Percentiles rank a stretch among this genome's conserved stretches.
Evolutionary conservation across 1,140 invertebrate genomes (phyloP).

Genomic region (Drosophila pectinifera): DNA sequence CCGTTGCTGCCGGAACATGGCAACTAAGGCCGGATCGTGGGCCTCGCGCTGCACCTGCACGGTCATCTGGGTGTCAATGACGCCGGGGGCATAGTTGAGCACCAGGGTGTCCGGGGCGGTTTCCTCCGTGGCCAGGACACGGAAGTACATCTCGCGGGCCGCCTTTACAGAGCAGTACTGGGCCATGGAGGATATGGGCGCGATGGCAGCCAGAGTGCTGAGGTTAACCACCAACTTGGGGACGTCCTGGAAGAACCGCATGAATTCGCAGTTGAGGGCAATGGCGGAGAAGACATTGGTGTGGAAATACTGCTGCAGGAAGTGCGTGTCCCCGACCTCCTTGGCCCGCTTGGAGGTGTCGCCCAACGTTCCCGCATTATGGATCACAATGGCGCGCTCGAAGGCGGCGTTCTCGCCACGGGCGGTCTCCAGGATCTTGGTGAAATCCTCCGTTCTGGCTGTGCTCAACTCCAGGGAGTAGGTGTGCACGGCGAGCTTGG

Average conservation of each 20-base stretch:
- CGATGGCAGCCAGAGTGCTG: conserved; percentile 92
- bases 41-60: conserved; percentile 87
- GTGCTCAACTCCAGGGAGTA: conserved; percentile 87
- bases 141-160: conserved; percentile 96
- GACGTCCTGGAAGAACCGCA: conserved; percentile 86
- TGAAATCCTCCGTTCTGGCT: conserved; percentile 55
- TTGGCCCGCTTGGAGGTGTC: conserved; percentile 88
- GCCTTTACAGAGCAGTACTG: conserved; percentile 95
- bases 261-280: conserved; percentile 91
- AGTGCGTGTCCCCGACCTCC: conserved; percentile 87
- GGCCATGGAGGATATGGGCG: conserved; percentile 90
- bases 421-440: conserved; percentile 51
- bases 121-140: conserved; percentile 92
- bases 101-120: conserved; percentile 88
- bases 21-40: conserved; percentile 87
- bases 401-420: conserved; percentile 82
- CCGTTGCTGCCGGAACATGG: conserved; percentile 87
- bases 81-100: conserved; percentile 97
- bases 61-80: conserved; percentile 96
- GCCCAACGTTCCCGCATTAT: conserved; percentile 96
- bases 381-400: conserved; percentile 91
- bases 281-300: conserved; percentile 93
- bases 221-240: conserved; percentile 92
- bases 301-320: conserved; percentile 89
- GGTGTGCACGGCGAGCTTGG: conserved; percentile 85